Percentiles rank a stretch among this genome's conserved stretches.
These are phyloP conservation scores for Clistopyga incitator DNA, from an alignment of 2,888 invertebrate genomes.

Conservation along the genomic window DNA sequence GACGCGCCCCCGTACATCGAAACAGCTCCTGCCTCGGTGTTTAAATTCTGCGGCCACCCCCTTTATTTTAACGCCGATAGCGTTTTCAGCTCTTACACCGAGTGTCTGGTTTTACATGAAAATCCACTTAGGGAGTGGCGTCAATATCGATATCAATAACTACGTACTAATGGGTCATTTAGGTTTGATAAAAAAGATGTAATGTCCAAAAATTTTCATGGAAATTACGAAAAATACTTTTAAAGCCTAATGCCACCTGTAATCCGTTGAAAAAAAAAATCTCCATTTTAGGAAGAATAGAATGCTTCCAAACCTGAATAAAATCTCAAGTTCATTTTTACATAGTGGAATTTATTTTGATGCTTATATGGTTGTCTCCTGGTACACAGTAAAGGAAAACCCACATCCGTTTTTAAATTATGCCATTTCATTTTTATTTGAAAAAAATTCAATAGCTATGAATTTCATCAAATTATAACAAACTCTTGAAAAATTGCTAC, in stretches of 20 bases:
- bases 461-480: too few relatives aligned
- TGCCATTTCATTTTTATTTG: too few relatives aligned
- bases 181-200: not conserved
- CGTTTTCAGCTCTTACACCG: slow-evolving; percentile 12
- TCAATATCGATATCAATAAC: not conserved
- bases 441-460: too few relatives aligned
- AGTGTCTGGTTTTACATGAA: slow-evolving; percentile 15
- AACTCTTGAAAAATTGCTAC: too few relatives aligned
- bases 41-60: slow-evolving; percentile 18
- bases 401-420: too few relatives aligned
- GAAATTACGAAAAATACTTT: not conserved
- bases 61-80: slow-evolving; percentile 18
- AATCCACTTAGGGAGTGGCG: slow-evolving; percentile 1
- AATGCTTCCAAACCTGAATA: too few relatives aligned
- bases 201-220: not conserved
- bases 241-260: not conserved
- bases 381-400: too few relatives aligned
- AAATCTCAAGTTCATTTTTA: too few relatives aligned
- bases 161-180: not conserved
- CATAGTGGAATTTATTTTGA: too few relatives aligned
- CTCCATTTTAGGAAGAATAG: too few relatives aligned
- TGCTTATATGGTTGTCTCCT: too few relatives aligned
- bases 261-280: not conserved
- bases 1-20: slow-evolving; percentile 38
- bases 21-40: slow-evolving; percentile 9